Evolutionary conservation across 1,140 invertebrate species (phyloP).

Genomic region (Pararge aegeria): DNA sequence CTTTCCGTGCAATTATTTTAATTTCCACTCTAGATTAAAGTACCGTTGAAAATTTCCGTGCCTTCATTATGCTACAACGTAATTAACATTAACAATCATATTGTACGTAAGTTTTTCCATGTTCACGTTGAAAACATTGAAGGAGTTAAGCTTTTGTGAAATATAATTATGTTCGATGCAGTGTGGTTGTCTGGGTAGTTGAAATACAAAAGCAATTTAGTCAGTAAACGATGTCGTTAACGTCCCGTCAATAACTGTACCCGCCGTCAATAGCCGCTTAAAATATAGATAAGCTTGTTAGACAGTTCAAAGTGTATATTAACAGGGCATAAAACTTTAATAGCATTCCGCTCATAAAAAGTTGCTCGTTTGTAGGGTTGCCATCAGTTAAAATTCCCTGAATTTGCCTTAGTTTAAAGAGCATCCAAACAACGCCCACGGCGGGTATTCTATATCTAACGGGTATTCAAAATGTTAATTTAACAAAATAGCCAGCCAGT

Average conservation of each 20-base stretch:
- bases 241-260: slow-evolving; percentile 19
- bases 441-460: too few species aligned
- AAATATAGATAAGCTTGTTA: slow-evolving; percentile 13
- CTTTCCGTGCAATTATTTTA: too few species aligned
- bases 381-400: too few species aligned
- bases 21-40: too few species aligned
- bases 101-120: too few species aligned
- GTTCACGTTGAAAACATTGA: neutral
- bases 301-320: slow-evolving; percentile 30
- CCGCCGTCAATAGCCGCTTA: slow-evolving; percentile 16
- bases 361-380: slow-evolving; percentile 26
- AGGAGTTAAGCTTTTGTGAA: neutral
- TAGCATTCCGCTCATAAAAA: slow-evolving; percentile 53
- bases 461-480: too few species aligned
- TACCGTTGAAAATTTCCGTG: too few species aligned
- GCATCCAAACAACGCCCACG: too few species aligned
- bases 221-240: slow-evolving; percentile 22
- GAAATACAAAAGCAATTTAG: slow-evolving; percentile 11
- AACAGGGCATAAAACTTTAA: slow-evolving; percentile 50
- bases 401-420: too few species aligned
- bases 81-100: too few species aligned
- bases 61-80: too few species aligned
- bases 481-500: too few species aligned
- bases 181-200: neutral
- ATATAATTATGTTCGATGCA: neutral